Base-by-base conservation (phyloP, 2,113 vertebrate species). In the Oreochromis tanganicae region DNA sequence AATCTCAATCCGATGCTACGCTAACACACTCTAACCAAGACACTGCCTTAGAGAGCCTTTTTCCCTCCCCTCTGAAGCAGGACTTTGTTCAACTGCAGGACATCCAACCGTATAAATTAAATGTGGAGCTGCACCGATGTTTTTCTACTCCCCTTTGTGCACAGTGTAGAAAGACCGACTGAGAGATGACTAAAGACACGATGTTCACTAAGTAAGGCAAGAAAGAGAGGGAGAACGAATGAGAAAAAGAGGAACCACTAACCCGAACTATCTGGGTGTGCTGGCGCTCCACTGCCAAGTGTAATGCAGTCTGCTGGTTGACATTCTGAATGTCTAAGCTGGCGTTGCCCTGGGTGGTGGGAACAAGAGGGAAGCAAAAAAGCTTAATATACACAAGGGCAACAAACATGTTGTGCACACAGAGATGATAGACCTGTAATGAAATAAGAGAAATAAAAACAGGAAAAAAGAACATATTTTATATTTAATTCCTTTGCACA, bases 221-320 rank as follows among this genome's bases (percentile, higher is more conserved):
- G 85, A 27, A 61, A 84, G 56, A 43, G 14, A 34, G 24, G 11
- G 32, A 80, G 29, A 59, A 83, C 7, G 75, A 82, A 55, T 21
- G 16, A 83, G 55, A 80, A 55, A 88, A 63, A 21, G 24, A 56
- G 9, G 13, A 16, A 14, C 10, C 52, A 93, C 96, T 97, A 93
- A 99, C 98, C 97, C 99, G 97, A 89, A 99, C 99, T 92, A 99
- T 99, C 93, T 99, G 99, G 2, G 99, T 99, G 89, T 99, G 99
- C 89, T 99, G 98, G 17, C 99, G 97, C 92, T 99, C 99, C 87
- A 99, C 99, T 4, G 98, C 99, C 93, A 99, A 97, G 92, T 99
- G 99, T 59, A 99, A 94, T 81, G 99, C 98, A 6, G 99, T 99
- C 87, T 99, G 99, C 92, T 99, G 98, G 96, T 99, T 99, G 73